Base-by-base conservation (phyloP, 2,797 vertebrate genomes). In the Lepilemur ruficaudatus region DNA sequence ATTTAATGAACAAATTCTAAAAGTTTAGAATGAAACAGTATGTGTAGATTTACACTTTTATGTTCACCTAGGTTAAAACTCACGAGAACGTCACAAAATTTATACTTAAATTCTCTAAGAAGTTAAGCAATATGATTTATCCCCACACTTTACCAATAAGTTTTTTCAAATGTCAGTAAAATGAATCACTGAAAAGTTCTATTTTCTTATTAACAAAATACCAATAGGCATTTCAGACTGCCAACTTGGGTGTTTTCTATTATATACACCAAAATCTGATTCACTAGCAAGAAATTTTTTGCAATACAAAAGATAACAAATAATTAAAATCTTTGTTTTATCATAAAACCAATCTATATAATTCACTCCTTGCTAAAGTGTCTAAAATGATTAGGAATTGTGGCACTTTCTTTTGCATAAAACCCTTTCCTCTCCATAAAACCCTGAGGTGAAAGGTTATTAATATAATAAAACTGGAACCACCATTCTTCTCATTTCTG, bases 371-470 rank as follows among this genome's bases (percentile, higher is more conserved):
- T 93, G 22, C 38, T 90, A 95, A 96, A 93, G 3, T 65, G 59
- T 89, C 73, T 89, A 97, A 96, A 97, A 90, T 88, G 70, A 91
- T 80, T 89, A 88, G 57, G 78, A 97, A 94, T 22, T 75, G 86
- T 82, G 81, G 81, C n/a, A 95, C 63, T 67, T 96, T 86, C 78
- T 91, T 96, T 78, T 95, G 59, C 73, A 87, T 95, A 95, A 97
- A 98, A 76, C 95, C 97, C 85, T 96, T 95, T 95, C 93, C 90
- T 97, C 94, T 96, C 92, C 79, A 95, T 81, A 94, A 97, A 97
- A 63, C 97, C 98, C 98, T 91, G 90, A 97, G 95, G 95, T 70
- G 80, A 80, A 80, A 96, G 61, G 86, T 89, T 87, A 93, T 59
- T 79, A 94, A 96, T 59, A 35, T 78, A 35, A 87, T 91, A 89